phyloP scores from a whole-genome alignment of 2,113 vertebrate genomes.

The Steatornis caripensis region DNA sequence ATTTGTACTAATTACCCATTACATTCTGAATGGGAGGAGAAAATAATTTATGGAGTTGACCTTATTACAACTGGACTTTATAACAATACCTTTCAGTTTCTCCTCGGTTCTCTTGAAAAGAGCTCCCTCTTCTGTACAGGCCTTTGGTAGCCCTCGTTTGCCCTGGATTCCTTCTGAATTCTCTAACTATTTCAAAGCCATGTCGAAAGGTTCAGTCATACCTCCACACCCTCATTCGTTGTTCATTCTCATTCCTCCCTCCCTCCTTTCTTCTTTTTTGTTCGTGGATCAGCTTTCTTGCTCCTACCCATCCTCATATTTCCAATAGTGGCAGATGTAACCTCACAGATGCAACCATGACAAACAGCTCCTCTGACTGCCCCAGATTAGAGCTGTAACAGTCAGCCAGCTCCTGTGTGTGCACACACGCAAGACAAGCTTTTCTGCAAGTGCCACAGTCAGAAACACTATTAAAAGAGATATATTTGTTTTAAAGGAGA shows the following conservation, averaged over 20 bases:
- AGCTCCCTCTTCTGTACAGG: constrained; percentile 41
- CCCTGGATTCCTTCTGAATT: constrained; percentile 21
- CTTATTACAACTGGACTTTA: background rate
- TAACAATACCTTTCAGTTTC: background rate
- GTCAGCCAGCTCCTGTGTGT: background rate
- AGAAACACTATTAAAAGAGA: background rate
- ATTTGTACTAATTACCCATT: background rate
- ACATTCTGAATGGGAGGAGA: background rate
- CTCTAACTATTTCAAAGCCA: constrained; percentile 30
- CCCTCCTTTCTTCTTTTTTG: background rate
- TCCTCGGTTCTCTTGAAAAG: background rate
- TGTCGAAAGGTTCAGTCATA: constrained; percentile 11
- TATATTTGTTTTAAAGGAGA: background rate
- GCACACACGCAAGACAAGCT: background rate
- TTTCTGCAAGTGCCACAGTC: background rate
- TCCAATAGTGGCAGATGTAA: background rate
- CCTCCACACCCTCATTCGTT: constrained; percentile 15
- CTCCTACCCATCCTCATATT: constrained; percentile 5
- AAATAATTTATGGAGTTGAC: background rate
- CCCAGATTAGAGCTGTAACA: background rate
- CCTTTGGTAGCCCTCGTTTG: background rate
- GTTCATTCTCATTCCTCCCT: background rate
- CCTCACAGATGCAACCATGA: background rate
- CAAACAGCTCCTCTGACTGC: background rate
- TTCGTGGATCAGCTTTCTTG: constrained; percentile 1